Evolutionary conservation across 2,797 vertebrate species (phyloP).

Genomic region (Eremophila alpestris): DNA sequence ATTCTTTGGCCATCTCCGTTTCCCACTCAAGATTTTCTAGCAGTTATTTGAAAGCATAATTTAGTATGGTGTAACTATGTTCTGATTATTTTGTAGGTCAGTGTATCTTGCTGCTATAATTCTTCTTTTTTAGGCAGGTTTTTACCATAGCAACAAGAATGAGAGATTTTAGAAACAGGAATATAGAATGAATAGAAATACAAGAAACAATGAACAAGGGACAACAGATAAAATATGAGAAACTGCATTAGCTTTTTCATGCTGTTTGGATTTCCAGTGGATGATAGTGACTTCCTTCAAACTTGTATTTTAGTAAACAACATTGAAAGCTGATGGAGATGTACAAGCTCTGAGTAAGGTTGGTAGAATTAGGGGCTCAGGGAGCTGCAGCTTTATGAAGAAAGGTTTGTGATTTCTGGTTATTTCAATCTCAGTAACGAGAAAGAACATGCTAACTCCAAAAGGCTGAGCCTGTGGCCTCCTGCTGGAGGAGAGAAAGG

Average conservation of each 20-base stretch:
- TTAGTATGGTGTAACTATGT: background rate
- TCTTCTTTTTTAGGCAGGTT: constrained; percentile 10
- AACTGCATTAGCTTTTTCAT: background rate
- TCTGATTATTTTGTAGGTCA: constrained; percentile 46
- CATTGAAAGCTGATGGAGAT: background rate
- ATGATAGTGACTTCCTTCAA: background rate
- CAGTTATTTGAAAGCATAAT: background rate
- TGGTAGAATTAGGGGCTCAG: background rate
- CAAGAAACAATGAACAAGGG: background rate
- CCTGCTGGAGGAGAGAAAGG: background rate
- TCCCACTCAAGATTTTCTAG: background rate
- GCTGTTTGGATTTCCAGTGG: background rate
- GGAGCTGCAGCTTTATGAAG: background rate
- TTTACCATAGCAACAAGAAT: constrained; percentile 62
- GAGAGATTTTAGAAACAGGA: constrained; percentile 24
- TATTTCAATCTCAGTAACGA: background rate
- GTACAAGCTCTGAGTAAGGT: background rate
- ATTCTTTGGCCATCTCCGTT: background rate
- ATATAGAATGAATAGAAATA: background rate
- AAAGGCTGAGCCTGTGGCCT: background rate
- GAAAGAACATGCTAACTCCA: background rate
- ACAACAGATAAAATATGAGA: background rate
- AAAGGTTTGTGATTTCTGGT: background rate
- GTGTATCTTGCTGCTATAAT: constrained; percentile 21
- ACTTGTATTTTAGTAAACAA: background rate